Base-by-base conservation (phyloP, 2,113 vertebrate genomes). In the Eidolon helvum region DNA sequence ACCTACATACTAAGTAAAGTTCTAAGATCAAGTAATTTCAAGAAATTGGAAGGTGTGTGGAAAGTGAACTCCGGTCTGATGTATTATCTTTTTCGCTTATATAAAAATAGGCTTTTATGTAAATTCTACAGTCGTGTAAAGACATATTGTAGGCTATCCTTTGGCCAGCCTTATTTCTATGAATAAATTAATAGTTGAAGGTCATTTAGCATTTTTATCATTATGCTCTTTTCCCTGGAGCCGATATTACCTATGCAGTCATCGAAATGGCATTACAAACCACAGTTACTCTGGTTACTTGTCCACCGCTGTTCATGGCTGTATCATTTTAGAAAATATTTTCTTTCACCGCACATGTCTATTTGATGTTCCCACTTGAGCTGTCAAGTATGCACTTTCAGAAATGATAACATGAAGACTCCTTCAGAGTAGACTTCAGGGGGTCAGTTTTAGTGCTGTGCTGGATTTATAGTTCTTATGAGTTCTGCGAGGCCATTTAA, bases 401-500 rank as follows among this genome's bases (percentile, higher is more conserved):
- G 78, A n/a, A 82, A 90, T 4, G 12, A 15, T 50, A 72, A 78
- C 0, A 26, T 2, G 15, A 96, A 78, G 87, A 28, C 35, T n/a
- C 24, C 74, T 89, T 82, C 9, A 5, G 19, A 77, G 30, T 10
- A 53, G 61, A 91, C n/a, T n/a, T 94, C 24, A 75, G 16, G 84
- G 7, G n/a, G 19, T 71, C 18, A 7, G n/a, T 86, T 82, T 95
- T 71, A 94, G 48, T 2, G 15, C 50, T 50, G 50, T 50, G 50
- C 50, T 50, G 8, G 90, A 97, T 95, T 19, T 88, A 53, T 63
- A 68, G 40, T 74, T 96, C 63, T 33, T 82, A n/a, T 66, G 33
- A 30, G 40, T 93, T 96, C 95, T 96, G n/a, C 6, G 89, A 87
- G 92, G 88, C 79, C 35, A 24, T 80, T 97, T 97, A 93, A 26